Base-by-base conservation (phyloP, 2,888 invertebrate species). In the Mactromeris polynyma region DNA sequence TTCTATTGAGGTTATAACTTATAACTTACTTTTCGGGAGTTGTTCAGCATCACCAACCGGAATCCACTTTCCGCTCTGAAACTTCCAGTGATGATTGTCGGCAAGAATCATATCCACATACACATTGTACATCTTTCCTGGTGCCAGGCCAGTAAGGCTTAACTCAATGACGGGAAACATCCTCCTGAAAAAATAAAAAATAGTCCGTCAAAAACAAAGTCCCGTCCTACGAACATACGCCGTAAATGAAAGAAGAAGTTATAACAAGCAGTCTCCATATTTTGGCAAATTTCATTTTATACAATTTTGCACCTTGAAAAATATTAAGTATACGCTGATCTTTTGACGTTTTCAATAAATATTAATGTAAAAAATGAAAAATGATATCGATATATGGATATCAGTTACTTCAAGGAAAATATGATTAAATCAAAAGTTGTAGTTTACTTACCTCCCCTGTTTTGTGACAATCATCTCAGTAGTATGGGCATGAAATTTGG, bases 141-240 rank as follows among this genome's bases (percentile, higher is more conserved):
- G 96, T 42, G 96, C 95, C 80, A 97, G 96, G 0, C 97, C 97
- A 1, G 93, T 94, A 38, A 97, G 94, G 7, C 96, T 95, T 92
- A 96, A 96, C 93, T 97, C 97, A 26, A 97, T 94, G 1, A 96
- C 96, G 0, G 97, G 97, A 93, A 97, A 97, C 97, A 97, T 97
- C 14, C 97, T 95, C 90, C 97, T 97, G 95, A 21, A 93, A 91
- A 14, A 21, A 77, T 6, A 36, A 11, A 46, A 77, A 38, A 17
- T 77, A 77, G 36, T 36, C 19, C 17, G 46, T 46, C 46, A 46
- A 46, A 46, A 46, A 40, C 4, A 40, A 7, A 40, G 40, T 40
- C 11, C 40, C 40, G 11, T 11, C 11, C 42, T 7, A 11, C 42
- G 42, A 42, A 42, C 4, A 42, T 42, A 42, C 11, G 42, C 42